These are phyloP conservation scores for Pherbina coryleti DNA, from an alignment of 2,888 invertebrate genomes.

Conservation along the genomic window DNA sequence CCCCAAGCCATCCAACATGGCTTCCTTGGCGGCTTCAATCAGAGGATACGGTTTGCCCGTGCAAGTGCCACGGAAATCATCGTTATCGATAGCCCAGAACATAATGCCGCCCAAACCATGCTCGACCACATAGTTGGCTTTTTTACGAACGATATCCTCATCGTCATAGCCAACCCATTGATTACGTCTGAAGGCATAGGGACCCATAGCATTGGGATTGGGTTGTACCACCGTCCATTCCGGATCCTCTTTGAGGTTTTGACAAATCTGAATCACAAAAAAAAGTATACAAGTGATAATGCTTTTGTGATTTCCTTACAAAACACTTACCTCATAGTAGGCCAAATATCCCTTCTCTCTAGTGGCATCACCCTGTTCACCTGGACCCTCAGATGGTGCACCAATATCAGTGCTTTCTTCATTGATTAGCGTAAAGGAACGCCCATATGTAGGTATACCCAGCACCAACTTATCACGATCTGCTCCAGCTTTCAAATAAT, in stretches of 20 bases:
- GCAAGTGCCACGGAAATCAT: constrained; percentile 93
- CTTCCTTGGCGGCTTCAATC: constrained; percentile 91
- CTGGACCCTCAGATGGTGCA: constrained; percentile 90
- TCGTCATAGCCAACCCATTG: constrained; percentile 97
- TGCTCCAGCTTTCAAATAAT: constrained; percentile 84
- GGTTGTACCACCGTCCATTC: constrained; percentile 88
- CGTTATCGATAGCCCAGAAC: constrained; percentile 86
- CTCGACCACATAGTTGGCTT: constrained; percentile 87
- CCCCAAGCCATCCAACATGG: constrained; percentile 78
- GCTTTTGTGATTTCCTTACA: background rate
- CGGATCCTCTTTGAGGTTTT: constrained; percentile 78
- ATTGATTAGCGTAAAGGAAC: constrained; percentile 90
- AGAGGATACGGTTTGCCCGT: constrained; percentile 89
- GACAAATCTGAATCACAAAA: constrained; percentile 80
- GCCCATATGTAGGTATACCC: constrained; percentile 90
- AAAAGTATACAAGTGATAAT: background rate
- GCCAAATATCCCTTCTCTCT: constrained; percentile 93
- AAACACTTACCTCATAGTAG: constrained; percentile 83
- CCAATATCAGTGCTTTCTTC: constrained; percentile 88
- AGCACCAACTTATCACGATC: constrained; percentile 84
- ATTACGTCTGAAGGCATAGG: constrained; percentile 87
- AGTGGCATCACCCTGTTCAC: constrained; percentile 90
- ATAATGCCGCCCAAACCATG: constrained; percentile 83
- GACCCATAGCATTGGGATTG: constrained; percentile 86
- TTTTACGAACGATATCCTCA: constrained; percentile 82